Conservation (phyloP, 2,113 vertebrate genomes). For the Pterocles gutturalis region DNA sequence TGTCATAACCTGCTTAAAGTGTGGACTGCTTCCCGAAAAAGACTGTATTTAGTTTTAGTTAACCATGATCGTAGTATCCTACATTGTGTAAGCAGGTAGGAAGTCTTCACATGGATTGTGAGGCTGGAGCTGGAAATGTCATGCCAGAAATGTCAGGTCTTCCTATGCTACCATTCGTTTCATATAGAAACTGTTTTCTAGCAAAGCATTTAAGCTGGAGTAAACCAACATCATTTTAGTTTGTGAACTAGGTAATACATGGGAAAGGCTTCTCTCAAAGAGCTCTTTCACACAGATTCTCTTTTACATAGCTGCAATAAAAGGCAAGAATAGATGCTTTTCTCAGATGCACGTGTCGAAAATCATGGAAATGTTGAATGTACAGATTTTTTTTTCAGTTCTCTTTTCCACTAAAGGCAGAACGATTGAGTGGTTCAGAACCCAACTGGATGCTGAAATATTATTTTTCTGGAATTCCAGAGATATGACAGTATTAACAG, state of each 20-base stretch:
- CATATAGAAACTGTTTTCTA: not conserved
- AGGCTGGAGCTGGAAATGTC: not conserved
- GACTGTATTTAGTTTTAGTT: not conserved
- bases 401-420: not conserved
- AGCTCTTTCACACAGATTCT: not conserved
- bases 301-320: rapidly evolving
- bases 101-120: not conserved
- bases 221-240: not conserved
- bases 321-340: not conserved
- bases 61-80: not conserved
- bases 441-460: not conserved
- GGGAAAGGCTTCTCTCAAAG: not conserved
- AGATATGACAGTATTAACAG: rapidly evolving
- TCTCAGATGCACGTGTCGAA: not conserved
- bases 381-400: not conserved
- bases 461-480: not conserved
- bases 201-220: not conserved
- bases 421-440: not conserved
- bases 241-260: not conserved
- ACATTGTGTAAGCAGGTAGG: not conserved
- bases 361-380: not conserved
- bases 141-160: not conserved
- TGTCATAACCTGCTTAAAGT: not conserved
- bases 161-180: not conserved
- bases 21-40: not conserved